Evolutionary conservation across 2,113 vertebrate genomes (phyloP).

Genomic region (Nibea albiflora): DNA sequence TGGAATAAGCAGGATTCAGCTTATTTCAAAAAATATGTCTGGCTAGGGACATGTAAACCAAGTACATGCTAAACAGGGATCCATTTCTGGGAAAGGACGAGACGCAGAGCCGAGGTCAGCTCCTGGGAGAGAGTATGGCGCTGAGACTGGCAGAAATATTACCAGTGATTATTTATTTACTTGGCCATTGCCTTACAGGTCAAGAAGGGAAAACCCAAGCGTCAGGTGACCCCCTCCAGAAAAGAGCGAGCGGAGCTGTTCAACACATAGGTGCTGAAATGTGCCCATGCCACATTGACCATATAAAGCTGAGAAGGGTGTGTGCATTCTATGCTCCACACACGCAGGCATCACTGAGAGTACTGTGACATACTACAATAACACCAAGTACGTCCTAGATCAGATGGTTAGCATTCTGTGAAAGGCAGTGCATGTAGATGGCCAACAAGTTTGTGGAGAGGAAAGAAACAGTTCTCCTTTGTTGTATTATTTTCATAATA

Average conservation of each 20-base stretch:
- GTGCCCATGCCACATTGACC: not conserved
- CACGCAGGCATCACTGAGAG: not conserved
- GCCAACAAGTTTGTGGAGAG: too few species aligned
- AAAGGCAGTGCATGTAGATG: not conserved
- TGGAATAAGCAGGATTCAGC: not conserved
- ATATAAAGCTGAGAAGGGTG: not conserved
- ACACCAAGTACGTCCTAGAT: not conserved
- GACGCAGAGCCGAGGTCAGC: not conserved
- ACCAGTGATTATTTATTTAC: not conserved
- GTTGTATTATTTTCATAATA: too few species aligned
- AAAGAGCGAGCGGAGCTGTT: not conserved
- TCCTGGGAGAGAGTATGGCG: not conserved
- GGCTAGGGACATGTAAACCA: not conserved
- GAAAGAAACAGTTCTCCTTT: too few species aligned
- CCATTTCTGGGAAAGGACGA: not conserved
- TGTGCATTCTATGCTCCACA: not conserved
- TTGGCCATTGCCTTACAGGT: not conserved
- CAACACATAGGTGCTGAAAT: constrained; percentile 6
- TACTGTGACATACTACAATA: not conserved
- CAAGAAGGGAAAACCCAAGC: not conserved
- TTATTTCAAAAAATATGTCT: not conserved
- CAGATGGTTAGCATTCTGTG: not conserved
- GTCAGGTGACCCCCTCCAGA: not conserved
- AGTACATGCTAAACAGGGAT: not conserved
- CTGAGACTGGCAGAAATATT: not conserved